Evolutionary conservation across 2,797 vertebrate species (phyloP), one percentile per base, ranked within the genome.

Genomic region (Poecilia wingei): DNA sequence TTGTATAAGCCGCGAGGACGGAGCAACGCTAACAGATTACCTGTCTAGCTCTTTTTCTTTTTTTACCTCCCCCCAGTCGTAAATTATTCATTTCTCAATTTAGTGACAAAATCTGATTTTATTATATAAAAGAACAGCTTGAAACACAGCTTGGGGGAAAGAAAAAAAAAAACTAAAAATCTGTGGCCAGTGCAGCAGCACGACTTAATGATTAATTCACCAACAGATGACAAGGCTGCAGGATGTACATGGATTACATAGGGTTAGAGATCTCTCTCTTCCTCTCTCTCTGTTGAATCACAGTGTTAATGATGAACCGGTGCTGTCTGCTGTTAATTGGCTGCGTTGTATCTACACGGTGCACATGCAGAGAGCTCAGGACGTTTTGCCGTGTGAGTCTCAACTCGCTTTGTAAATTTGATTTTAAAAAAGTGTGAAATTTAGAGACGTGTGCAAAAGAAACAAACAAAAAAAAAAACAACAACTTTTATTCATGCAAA

Each of bases 161-260:
- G 79, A 57, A 76, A 59, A 20, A 49, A 49, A 41, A 1, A 6
- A 41, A 41, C 41, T 36, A 66, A 79, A 75, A 46, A 31, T 51
- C 36, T 73, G 82, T 86, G 73, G 80, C 68, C 82, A 82, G 78
- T 41, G 57, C 84, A 84, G 82, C 88, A 89, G 87, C 80, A 84
- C 79, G 89, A 91, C 79, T 86, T 92, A 89, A 92, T 93, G 89
- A 93, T 93, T 93, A 89, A 92, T 93, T 92, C 84, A 83, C 89
- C 77, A 87, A 86, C 89, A 90, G 92, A 93, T 91, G 93, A 94
- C 88, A 78, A 91, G 85, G 87, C 82, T 83, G 79, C 86, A 89
- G 88, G 87, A 90, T 74, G 85, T 82, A 84, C 85, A 83, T 25
- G 53, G 79, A 89, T 92, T 92, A 87, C 92, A 86, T 92, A 94